Evolutionary conservation across 2,888 invertebrate genomes (phyloP).

Genomic region (Lepidocyrtoides sp.): DNA sequence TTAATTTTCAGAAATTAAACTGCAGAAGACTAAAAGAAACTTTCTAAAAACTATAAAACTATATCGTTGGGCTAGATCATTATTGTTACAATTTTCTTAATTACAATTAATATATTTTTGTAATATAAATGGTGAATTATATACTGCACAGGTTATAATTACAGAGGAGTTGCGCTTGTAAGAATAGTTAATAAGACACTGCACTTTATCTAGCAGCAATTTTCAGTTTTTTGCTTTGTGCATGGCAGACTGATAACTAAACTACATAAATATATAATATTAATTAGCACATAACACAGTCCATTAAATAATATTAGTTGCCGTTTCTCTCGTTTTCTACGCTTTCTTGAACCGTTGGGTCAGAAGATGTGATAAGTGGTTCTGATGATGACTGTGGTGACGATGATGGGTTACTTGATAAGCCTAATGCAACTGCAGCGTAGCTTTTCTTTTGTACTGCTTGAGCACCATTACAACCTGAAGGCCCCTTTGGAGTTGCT

Average conservation of each 20-base stretch:
- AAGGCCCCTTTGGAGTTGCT: conserved; percentile 86
- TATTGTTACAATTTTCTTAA: no score
- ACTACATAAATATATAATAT: conserved; percentile 32
- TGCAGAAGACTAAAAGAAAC: no score
- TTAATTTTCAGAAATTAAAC: no score
- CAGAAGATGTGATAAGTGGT: conserved; percentile 53
- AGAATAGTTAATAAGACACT: conserved; percentile 9
- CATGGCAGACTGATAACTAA: not conserved
- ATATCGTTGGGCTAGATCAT: no score
- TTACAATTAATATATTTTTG: no score
- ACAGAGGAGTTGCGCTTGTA: not conserved
- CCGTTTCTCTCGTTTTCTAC: conserved; percentile 68
- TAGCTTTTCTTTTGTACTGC: conserved; percentile 74
- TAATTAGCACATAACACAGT: conserved; percentile 54
- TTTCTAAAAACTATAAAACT: no score
- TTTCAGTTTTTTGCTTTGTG: not conserved
- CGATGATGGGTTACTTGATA: not conserved
- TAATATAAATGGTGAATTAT: no score
- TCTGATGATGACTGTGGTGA: conserved; percentile 1
- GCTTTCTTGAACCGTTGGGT: conserved; percentile 71
- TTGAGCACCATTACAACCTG: conserved; percentile 69
- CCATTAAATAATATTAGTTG: conserved; percentile 57
- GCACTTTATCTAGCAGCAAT: not conserved
- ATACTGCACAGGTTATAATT: not conserved
- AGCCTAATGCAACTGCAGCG: conserved; percentile 76